These are phyloP conservation scores for Archivesica marissinica DNA, from an alignment of 1,140 invertebrate genomes.

Conservation along the genomic window DNA sequence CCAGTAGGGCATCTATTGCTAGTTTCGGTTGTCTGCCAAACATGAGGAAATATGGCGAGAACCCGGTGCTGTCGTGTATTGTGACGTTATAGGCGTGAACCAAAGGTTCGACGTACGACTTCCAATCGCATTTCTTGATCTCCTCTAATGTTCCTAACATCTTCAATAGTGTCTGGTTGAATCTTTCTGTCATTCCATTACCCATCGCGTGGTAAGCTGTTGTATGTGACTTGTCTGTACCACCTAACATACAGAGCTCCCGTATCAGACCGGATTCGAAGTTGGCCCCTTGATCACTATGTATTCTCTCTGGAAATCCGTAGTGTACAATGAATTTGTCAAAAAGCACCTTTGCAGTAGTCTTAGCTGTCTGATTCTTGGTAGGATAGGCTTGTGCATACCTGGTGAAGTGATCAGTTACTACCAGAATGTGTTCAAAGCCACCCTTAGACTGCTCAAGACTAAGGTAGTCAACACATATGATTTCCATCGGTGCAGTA, in stretches of 20 bases:
- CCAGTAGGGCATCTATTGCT: too few relatives aligned
- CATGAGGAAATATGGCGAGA: too few relatives aligned
- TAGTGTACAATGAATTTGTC: conserved; percentile 30
- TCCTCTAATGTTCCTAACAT: conserved; percentile 52
- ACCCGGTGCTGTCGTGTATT: too few relatives aligned
- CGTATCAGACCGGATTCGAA: conserved; percentile 44
- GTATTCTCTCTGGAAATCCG: neutral
- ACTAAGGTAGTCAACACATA: conserved; percentile 41
- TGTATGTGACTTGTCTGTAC: conserved; percentile 12
- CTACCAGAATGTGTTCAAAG: conserved; percentile 29
- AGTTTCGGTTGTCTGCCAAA: too few relatives aligned
- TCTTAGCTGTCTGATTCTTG: conserved; percentile 49
- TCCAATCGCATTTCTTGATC: conserved; percentile 44
- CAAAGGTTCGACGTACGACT: conserved; percentile 17
- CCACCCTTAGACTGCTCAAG: conserved; percentile 53
- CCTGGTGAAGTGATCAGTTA: conserved; percentile 53
- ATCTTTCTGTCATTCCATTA: conserved; percentile 39
- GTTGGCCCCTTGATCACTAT: conserved; percentile 24
- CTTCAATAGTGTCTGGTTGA: conserved; percentile 37
- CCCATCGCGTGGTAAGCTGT: conserved; percentile 22
- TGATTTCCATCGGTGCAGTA: conserved; percentile 28
- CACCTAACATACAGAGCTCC: conserved; percentile 41
- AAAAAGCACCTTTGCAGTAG: conserved; percentile 42
- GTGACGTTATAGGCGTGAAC: conserved; percentile 49
- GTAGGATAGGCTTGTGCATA: conserved; percentile 30